A percentile compares a stretch with the other conserved stretches of the same genome.
Evolutionary conservation across 2,797 vertebrate species (phyloP).

Genomic region (Dendrocincla fuliginosa): DNA sequence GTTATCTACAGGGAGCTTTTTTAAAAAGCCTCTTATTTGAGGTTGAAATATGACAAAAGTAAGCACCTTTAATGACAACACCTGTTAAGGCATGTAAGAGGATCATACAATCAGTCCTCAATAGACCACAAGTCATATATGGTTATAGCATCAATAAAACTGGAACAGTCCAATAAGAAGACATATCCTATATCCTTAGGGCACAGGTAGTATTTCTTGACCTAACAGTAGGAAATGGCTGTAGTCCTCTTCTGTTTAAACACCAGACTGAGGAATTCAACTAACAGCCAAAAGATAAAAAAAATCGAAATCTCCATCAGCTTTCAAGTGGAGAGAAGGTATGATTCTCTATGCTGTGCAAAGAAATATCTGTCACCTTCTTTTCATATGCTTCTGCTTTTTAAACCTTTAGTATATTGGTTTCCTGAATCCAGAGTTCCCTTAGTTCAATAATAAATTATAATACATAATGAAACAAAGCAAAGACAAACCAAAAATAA

Average conservation of each 20-base stretch:
- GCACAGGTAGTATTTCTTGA: background rate
- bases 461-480: constrained; percentile 37
- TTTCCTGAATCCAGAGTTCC: background rate
- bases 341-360: background rate
- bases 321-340: background rate
- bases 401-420: background rate
- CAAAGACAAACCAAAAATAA: background rate
- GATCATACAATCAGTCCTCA: background rate
- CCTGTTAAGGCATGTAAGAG: background rate
- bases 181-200: rapidly evolving
- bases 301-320: background rate
- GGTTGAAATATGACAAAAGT: background rate
- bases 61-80: background rate
- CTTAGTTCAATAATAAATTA: constrained; percentile 47
- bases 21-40: background rate
- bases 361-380: background rate
- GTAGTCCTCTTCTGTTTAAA: background rate
- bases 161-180: background rate
- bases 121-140: background rate
- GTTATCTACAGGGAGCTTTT: background rate
- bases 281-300: background rate
- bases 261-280: background rate
- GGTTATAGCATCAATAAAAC: background rate
- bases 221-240: background rate
- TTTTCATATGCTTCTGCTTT: background rate